A percentile compares a stretch with the other conserved stretches of the same genome.
These are phyloP conservation scores for Pseudoatta argentina DNA, from an alignment of 1,140 invertebrate genomes.

Conservation along the genomic window DNA sequence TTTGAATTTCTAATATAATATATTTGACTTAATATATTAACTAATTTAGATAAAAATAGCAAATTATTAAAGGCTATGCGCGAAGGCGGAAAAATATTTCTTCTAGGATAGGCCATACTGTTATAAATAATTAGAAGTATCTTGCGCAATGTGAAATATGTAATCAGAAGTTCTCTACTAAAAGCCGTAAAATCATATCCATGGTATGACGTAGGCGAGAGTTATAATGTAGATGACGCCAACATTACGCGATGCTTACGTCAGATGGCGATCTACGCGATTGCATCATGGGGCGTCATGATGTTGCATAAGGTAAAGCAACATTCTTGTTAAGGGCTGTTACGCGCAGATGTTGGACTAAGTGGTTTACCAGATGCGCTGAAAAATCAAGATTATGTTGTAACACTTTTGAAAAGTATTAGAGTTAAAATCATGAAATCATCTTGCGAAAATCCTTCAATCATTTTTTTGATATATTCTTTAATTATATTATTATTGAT, in stretches of 20 bases:
- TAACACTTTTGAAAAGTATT: neutral
- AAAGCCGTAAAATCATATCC: conserved; percentile 26
- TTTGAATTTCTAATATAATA: too few species aligned
- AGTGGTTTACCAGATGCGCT: neutral
- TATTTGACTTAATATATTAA: neutral
- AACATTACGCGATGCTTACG: conserved; percentile 30
- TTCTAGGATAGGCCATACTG: neutral
- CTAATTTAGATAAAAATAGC: neutral
- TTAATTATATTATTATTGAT: neutral
- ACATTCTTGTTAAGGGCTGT: conserved; percentile 43
- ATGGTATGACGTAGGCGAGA: conserved; percentile 45
- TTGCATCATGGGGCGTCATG: conserved; percentile 23
- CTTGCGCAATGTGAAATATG: neutral
- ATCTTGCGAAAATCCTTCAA: neutral
- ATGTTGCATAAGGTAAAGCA: conserved; percentile 32
- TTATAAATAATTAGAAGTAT: neutral
- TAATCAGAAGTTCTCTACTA: conserved; percentile 2
- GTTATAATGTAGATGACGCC: conserved; percentile 16
- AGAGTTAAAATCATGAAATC: neutral
- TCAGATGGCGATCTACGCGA: conserved; percentile 46
- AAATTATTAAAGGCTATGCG: neutral
- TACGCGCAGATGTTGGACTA: conserved; percentile 27
- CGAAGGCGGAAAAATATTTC: neutral
- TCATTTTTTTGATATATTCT: neutral
- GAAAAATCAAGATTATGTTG: neutral